phyloP scores from a whole-genome alignment of 2,113 vertebrate genomes.

The Dendropsophus ebraccatus region DNA sequence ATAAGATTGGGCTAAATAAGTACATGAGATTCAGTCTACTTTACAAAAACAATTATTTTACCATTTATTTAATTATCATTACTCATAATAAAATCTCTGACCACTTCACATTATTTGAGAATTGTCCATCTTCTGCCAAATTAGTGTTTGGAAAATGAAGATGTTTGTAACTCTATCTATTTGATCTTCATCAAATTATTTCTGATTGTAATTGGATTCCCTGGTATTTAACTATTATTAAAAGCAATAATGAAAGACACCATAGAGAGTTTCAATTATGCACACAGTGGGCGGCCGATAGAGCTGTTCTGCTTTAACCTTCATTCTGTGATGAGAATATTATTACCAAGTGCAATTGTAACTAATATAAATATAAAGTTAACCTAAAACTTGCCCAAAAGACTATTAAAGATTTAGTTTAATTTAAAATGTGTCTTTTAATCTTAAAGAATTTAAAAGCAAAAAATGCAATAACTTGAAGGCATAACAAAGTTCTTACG shows the following conservation, averaged over 20 bases:
- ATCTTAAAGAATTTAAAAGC: not conserved
- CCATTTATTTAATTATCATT: constrained; percentile 49
- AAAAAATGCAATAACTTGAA: not conserved
- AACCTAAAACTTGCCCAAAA: constrained; percentile 40
- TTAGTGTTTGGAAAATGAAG: constrained; percentile 62
- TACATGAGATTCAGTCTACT: not conserved
- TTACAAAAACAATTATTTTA: constrained; percentile 46
- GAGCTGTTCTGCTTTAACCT: constrained; percentile 77
- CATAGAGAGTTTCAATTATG: constrained; percentile 81
- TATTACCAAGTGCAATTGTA: constrained; percentile 75
- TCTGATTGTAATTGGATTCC: constrained; percentile 73
- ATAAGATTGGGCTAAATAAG: not conserved
- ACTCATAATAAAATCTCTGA: constrained; percentile 41
- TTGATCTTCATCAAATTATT: constrained; percentile 72
- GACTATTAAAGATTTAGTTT: constrained; percentile 11
- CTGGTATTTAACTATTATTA: constrained; percentile 79
- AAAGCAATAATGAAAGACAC: constrained; percentile 77
- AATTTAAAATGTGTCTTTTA: not conserved
- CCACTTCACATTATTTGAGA: constrained; percentile 55
- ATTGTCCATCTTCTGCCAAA: constrained; percentile 64
- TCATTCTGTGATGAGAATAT: constrained; percentile 80
- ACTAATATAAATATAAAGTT: constrained; percentile 73
- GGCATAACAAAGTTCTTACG: not conserved
- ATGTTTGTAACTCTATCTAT: constrained; percentile 62
- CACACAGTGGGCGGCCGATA: constrained; percentile 75